These are phyloP conservation scores for Ectemnius lituratus DNA, from an alignment of 2,888 invertebrate genomes.

Conservation along the genomic window DNA sequence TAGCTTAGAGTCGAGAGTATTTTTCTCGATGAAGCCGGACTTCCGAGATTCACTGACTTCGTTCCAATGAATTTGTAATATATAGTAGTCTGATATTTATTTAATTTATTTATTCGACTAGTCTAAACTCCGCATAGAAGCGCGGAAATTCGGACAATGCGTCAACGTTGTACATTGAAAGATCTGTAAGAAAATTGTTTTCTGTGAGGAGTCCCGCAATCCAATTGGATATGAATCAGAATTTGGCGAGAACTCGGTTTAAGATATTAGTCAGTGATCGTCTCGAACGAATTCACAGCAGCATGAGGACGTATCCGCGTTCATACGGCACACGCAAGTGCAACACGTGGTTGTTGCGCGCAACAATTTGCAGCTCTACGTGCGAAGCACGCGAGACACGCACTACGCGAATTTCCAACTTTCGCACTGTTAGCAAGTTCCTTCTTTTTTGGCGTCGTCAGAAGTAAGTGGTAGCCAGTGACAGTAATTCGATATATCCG, in stretches of 20 bases:
- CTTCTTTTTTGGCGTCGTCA: no score
- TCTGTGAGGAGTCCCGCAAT: not conserved
- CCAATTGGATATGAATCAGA: not conserved
- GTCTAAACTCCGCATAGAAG: not conserved
- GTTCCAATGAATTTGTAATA: not conserved
- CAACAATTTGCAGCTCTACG: slow-evolving; percentile 47
- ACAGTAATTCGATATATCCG: not conserved
- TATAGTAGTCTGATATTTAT: not conserved
- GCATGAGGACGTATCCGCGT: not conserved
- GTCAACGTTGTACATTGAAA: slow-evolving; percentile 4
- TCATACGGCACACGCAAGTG: slow-evolving; percentile 33
- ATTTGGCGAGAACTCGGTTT: not conserved
- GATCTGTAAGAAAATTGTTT: not conserved
- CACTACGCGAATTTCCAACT: slow-evolving; percentile 20
- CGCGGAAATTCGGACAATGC: slow-evolving; percentile 9
- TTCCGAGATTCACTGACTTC: no score
- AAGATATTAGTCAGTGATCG: no score
- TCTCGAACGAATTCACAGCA: not conserved
- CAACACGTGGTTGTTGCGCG: slow-evolving; percentile 62
- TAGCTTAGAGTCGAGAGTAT: not conserved
- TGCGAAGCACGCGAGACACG: slow-evolving; percentile 17
- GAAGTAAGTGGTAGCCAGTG: no score
- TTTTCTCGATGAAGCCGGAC: not conserved
- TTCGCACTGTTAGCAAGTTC: not conserved
- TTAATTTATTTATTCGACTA: slow-evolving; percentile 4